Percentiles rank a stretch among this genome's conserved stretches.
Conservation (phyloP, 92 coral and sea anemone species). For the Bergia sp. region DNA sequence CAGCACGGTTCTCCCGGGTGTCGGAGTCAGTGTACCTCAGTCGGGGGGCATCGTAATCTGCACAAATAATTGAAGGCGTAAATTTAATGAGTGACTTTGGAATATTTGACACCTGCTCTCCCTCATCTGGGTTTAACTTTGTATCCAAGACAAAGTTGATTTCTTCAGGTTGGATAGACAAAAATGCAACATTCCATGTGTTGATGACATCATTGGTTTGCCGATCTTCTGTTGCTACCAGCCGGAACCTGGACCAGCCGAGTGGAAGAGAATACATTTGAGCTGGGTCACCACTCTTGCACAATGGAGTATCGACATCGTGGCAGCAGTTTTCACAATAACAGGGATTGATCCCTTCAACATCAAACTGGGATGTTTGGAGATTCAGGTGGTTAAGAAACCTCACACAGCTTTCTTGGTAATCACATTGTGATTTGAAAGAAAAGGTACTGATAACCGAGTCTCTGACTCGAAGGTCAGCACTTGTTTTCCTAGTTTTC, state of each 20-base stretch:
- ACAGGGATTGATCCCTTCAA: constrained; percentile 87
- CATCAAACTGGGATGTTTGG: constrained; percentile 78
- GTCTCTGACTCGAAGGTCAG: constrained; percentile 54
- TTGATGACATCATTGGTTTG: constrained; percentile 40
- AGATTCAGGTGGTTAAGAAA: constrained; percentile 73
- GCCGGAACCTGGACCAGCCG: constrained; percentile 96
- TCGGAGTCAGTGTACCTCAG: constrained; percentile 79
- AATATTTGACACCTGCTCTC: constrained; percentile 48
- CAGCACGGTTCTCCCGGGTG: constrained; percentile 74
- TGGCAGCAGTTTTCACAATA: constrained; percentile 95
- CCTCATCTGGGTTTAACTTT: constrained; percentile 60
- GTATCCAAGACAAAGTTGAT: constrained; percentile 59
- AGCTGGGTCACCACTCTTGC: constrained; percentile 93
- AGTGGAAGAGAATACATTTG: constrained; percentile 90
- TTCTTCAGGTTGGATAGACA: constrained; percentile 75
- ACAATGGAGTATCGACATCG: constrained; percentile 91
- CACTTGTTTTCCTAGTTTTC: constrained; percentile 52
- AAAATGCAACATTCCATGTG: constrained; percentile 92
- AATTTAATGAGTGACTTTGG: constrained; percentile 86
- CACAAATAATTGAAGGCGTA: constrained; percentile 98
- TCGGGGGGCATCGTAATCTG: constrained; percentile 85
- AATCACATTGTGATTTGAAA: constrained; percentile 79
- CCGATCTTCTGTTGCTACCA: constrained; percentile 56
- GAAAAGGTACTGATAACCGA: constrained; percentile 68
- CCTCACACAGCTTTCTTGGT: constrained; percentile 88